Base-by-base conservation (phyloP, 2,888 invertebrate species). In the Coleophora flavipennella region DNA sequence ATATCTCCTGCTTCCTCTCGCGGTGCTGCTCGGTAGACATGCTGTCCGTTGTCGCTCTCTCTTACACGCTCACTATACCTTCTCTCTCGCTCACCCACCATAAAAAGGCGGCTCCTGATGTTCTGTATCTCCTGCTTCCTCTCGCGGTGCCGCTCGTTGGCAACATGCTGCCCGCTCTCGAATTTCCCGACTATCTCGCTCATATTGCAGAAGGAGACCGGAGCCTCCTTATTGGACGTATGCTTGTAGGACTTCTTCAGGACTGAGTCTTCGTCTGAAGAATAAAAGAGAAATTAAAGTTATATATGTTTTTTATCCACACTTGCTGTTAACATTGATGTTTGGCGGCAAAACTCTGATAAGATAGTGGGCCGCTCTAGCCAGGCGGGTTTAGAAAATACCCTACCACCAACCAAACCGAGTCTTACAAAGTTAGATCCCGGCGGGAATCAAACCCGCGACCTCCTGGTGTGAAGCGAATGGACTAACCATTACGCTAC, bases 81-180 rank as follows among this genome's bases (percentile, higher is more conserved):
- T 6, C 20, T 6, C 20, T 20, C 20, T 20, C 20, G 6, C 20
- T 1, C 2, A 69, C 65, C 56, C 27, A 92, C 92, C 92, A 93
- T 89, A 62, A 94, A 95, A 13, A 96, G 81, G 35, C 93, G 85
- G 57, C 93, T 94, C 40, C 96, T 88, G 54, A 96, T 93, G 52
- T 91, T 92, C 70, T 94, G 93, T 51, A 95, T 91, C 77, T 96
- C 96, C 62, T 94, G 94, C 62, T 95, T 95, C 35, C 94, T 86
- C 64, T 94, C 93, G 55, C 94, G 92, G 8, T 92, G 88, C 13
- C 93, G 77, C 55, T 94, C 90, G 32, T 85, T 77, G 3, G 80
- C 66, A 41, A 84, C 70, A 42, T 73, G 57, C 40, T 84, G 88
- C 0, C 90, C 91, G n/a, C 86, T 86, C 72, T 95, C 95, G 88